Conservation (phyloP, 2,797 vertebrate genomes). For the Mus spretus region DNA sequence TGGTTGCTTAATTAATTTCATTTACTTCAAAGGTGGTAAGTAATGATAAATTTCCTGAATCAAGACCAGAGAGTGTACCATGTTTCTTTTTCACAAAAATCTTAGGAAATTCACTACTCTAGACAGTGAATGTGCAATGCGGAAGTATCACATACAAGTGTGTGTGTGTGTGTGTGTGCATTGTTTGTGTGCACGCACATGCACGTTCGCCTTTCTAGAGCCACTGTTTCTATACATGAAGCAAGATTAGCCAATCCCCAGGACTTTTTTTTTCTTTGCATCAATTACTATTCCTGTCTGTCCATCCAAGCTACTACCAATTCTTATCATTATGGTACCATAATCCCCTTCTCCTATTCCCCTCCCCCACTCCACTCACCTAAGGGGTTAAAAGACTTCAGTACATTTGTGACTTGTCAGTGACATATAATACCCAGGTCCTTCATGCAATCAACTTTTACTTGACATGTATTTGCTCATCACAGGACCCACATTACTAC, state of each 20-base stretch:
- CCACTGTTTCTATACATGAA: constrained; percentile 79
- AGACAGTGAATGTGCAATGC: constrained; percentile 70
- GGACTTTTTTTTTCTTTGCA: constrained; percentile 51
- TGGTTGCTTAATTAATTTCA: constrained; percentile 67
- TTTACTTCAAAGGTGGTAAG: constrained; percentile 81
- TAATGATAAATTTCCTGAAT: constrained; percentile 73
- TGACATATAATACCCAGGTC: constrained; percentile 98
- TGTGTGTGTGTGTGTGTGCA: not conserved
- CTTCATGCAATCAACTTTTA: constrained; percentile 99
- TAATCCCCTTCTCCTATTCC: constrained; percentile 90
- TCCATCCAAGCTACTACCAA: constrained; percentile 83
- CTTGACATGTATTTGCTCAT: constrained; percentile 99
- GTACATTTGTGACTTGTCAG: constrained; percentile 98
- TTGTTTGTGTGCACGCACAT: too few species aligned
- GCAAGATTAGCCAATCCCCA: constrained; percentile 79
- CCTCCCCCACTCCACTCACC: constrained; percentile 87
- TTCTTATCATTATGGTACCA: constrained; percentile 93
- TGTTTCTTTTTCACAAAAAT: constrained; percentile 72
- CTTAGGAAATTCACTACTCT: constrained; percentile 73
- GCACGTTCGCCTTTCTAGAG: constrained; percentile 64
- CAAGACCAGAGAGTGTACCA: constrained; percentile 11
- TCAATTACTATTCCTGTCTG: constrained; percentile 87
- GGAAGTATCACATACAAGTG: constrained; percentile 66
- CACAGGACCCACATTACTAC: constrained; percentile 94
- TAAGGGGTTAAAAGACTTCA: constrained; percentile 95